Evolutionary conservation across 1,140 invertebrate genomes (phyloP).

Genomic region (Drosophila parabipectinata): DNA sequence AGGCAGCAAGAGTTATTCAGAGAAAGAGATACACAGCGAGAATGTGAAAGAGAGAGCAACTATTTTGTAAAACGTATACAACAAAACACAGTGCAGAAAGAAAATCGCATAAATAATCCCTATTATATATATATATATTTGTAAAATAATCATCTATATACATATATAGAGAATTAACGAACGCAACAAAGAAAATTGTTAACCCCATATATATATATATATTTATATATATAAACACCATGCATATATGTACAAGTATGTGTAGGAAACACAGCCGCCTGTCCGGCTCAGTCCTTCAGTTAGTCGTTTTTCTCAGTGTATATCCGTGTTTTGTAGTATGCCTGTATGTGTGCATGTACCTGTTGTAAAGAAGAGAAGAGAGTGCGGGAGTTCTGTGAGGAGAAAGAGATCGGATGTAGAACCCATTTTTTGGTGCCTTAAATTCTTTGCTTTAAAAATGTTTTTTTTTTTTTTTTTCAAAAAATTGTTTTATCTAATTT

Average conservation of each 20-base stretch:
- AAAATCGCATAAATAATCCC: slow-evolving; percentile 51
- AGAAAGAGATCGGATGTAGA: slow-evolving; percentile 3
- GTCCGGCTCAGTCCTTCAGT: slow-evolving; percentile 9
- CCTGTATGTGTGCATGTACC: slow-evolving; percentile 35
- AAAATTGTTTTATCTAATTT: slow-evolving; percentile 1
- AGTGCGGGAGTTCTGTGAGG: background rate
- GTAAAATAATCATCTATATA: slow-evolving; percentile 43
- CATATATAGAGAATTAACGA: background rate
- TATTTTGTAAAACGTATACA: slow-evolving; percentile 76
- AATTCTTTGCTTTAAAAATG: slow-evolving; percentile 46
- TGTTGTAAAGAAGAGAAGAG: slow-evolving; percentile 16
- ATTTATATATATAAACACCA: slow-evolving; percentile 18
- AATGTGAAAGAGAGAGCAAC: slow-evolving; percentile 30
- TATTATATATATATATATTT: slow-evolving; percentile 55
- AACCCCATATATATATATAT: background rate
- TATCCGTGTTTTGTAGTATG: background rate
- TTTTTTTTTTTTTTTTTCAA: slow-evolving; percentile 20
- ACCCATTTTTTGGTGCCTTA: slow-evolving; percentile 72
- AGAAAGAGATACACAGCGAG: slow-evolving; percentile 8
- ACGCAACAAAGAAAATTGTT: too few species aligned
- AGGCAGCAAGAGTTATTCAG: slow-evolving; percentile 10
- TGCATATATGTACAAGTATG: slow-evolving; percentile 7
- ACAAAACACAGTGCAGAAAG: slow-evolving; percentile 41
- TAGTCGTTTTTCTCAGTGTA: slow-evolving; percentile 9
- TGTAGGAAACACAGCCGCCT: slow-evolving; percentile 12